Base-by-base conservation (phyloP, 2,888 invertebrate species). In the Pristionchus entomophagus region DNA sequence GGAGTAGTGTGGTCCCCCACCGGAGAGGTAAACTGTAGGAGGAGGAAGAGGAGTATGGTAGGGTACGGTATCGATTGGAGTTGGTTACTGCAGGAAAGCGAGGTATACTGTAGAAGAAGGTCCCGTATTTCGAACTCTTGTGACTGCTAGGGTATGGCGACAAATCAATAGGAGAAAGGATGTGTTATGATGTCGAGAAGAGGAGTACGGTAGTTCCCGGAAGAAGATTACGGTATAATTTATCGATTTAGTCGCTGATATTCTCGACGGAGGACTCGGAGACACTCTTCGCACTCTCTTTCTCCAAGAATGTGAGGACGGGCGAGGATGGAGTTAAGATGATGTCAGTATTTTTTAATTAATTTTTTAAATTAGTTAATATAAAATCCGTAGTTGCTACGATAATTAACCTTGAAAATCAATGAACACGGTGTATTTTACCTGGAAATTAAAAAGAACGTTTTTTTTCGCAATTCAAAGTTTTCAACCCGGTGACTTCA, bases 1-100 rank as follows among this genome's bases (percentile, higher is more conserved):
- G 62, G 83, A 8, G 83, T 83, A 6, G 83, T 83, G 45, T 83
- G 83, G 83, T 26, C 83, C 22, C 83, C 83, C 14, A 62, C 5
- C 45, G 83, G 62, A 59, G 62, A 83, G 62, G 83, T 83, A 81
- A 19, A 35, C 32, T 32, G 35, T 69, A 35, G 35, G 19, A 69
- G 19, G 32, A 4, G 29, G 29, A n/a, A n/a, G n/a, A 22, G 45
- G 12, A 4, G 38, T 35, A 56, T 10, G 2, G 82, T 3, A 59
- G 38, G 22, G 45, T 14, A 77, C n/a, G n/a, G n/a, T n/a, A 56
- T n/a, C 51, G 51, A 1, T 12, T 51, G n/a, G 3, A 62, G 14
- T 62, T 62, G 19, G 62, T 62, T 62, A n/a, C 62, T 62, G 6
- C 32, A 6, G 17, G 5, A 51, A n/a, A n/a, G n/a, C n/a, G n/a